Percentiles rank a stretch among this genome's conserved stretches.
Evolutionary conservation across 2,113 vertebrate species (phyloP).

Genomic region (Microtus montanus): DNA sequence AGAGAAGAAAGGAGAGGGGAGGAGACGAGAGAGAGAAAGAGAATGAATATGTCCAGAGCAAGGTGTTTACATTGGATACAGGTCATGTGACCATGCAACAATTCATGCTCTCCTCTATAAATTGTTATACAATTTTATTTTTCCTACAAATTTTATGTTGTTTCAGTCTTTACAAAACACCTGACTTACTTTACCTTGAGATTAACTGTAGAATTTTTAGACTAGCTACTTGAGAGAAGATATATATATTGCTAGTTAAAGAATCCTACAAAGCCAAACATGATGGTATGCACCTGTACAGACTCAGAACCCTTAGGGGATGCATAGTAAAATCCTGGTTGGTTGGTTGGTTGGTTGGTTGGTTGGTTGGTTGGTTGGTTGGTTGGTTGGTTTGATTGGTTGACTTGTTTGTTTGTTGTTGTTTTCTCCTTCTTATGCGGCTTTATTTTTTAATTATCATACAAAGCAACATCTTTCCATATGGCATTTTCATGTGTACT

Average conservation of each 20-base stretch:
- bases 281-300: not conserved
- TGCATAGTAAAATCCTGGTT: not conserved
- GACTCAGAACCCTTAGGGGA: too few relatives aligned
- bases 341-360: not conserved
- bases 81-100: not conserved
- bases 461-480: not conserved
- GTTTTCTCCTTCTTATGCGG: not conserved
- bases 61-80: not conserved
- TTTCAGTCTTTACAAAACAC: slow-evolving; percentile 21
- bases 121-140: not conserved
- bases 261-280: not conserved
- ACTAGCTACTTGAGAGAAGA: not conserved
- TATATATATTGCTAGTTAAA: not conserved
- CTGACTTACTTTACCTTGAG: slow-evolving; percentile 1
- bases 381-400: not conserved
- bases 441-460: not conserved
- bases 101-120: too few relatives aligned
- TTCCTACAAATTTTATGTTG: not conserved
- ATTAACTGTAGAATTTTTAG: not conserved
- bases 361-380: not conserved
- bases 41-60: not conserved
- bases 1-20: too few relatives aligned
- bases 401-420: not conserved
- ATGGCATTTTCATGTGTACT: not conserved
- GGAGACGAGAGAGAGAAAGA: too few relatives aligned